Base-by-base conservation (phyloP, 2,797 vertebrate species). In the Lithobates sylvaticus region DNA sequence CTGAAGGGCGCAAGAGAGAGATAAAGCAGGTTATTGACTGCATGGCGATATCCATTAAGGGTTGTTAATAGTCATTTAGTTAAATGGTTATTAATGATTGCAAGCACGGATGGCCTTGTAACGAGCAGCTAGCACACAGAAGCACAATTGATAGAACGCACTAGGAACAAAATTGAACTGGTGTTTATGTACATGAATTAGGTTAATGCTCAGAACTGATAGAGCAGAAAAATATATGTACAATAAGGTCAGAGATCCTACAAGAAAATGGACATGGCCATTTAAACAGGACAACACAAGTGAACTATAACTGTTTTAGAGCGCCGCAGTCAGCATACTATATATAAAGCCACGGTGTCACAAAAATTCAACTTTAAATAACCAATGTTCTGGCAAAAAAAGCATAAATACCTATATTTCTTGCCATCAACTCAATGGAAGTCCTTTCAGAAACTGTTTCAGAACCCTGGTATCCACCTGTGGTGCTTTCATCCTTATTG, bases 11-110 rank as follows among this genome's bases (percentile, higher is more conserved):
- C 64, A 71, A 71, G 67, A 84, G 71, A 84, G 67, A 78, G 72
- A 82, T 82, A 78, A 78, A 78, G 83, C 69, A n/a, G 67, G 32
- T 58, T 84, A 84, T 78, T 84, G 83, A 84, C 83, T 77, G 70
- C 70, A 77, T 78, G 32, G 42, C 75, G 67, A 85, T 64, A 78
- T 78, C 76, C 76, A 85, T 85, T 71, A 78, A 68, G 73, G 83
- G 70, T 65, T 78, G 76, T 85, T 79, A 79, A 78, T 67, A 69
- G 84, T 73, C 77, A 85, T 85, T 85, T 80, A 85, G 54, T 80
- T 79, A 85, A 85, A 85, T 85, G 42, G 76, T 65, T 79, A 79
- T 85, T 78, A 85, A 80, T 61, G 69, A 74, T 68, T 80, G 84
- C 77, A 80, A 47, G 69, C 76, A 18, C 68, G 13, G 61, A 79